Conservation (phyloP, 2,113 vertebrate genomes). For the Thalassoma bifasciatum region DNA sequence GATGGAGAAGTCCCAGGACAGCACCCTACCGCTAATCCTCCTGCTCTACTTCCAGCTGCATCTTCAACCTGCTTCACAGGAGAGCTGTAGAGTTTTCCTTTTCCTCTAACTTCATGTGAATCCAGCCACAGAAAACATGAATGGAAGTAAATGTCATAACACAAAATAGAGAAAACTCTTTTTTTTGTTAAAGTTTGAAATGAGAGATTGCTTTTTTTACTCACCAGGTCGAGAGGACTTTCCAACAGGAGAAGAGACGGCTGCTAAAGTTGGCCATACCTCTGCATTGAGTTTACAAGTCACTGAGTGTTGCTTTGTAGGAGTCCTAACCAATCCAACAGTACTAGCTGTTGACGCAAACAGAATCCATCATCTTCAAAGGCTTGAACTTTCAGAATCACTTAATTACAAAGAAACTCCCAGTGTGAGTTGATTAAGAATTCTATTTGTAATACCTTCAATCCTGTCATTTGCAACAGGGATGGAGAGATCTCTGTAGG, state of each 20-base stretch:
- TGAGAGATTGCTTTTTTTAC: constrained; percentile 4
- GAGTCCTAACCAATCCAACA: constrained; percentile 20
- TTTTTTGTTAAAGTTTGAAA: background rate
- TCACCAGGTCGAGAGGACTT: constrained; percentile 62
- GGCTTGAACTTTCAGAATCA: background rate
- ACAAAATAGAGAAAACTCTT: background rate
- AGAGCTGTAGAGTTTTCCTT: constrained; percentile 41
- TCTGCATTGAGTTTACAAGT: constrained; percentile 25
- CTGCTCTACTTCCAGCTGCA: constrained; percentile 1
- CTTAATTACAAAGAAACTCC: background rate
- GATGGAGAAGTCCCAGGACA: constrained; percentile 9
- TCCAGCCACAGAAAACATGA: background rate
- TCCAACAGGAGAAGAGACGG: background rate
- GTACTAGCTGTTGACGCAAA: constrained; percentile 51
- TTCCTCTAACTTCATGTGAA: constrained; percentile 53
- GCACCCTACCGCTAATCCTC: background rate
- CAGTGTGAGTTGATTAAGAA: background rate
- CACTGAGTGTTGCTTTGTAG: constrained; percentile 42
- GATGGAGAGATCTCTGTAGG: constrained; percentile 12
- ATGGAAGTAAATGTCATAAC: background rate
- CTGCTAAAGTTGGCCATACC: background rate
- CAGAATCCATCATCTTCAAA: background rate
- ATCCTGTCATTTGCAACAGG: background rate
- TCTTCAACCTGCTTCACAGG: constrained; percentile 19
- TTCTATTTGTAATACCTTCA: constrained; percentile 33